A percentile compares a stretch with the other conserved stretches of the same genome.
These are phyloP conservation scores for Amblyopsis hoosieri DNA, from an alignment of 2,797 vertebrate genomes.

Conservation along the genomic window DNA sequence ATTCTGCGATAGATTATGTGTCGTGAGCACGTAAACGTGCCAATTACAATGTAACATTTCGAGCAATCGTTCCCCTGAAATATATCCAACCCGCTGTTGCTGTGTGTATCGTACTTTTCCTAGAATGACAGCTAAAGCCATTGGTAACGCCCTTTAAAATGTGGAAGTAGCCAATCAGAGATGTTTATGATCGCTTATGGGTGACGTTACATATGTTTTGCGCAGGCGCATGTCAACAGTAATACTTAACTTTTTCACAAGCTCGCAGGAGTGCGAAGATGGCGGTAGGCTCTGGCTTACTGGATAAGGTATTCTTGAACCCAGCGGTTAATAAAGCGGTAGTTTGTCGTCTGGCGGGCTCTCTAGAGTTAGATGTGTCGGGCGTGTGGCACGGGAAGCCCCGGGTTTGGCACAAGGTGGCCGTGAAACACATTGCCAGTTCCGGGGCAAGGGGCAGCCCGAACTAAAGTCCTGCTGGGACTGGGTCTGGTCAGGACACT, in stretches of 20 bases:
- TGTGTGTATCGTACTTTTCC: conserved; percentile 39
- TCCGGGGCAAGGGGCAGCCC: conserved; percentile 86
- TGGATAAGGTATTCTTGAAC: conserved; percentile 89
- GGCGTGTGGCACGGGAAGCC: conserved; percentile 82
- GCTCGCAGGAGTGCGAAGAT: conserved; percentile 89
- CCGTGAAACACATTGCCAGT: conserved; percentile 87
- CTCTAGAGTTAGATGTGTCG: conserved; percentile 86
- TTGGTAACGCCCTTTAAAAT: conserved; percentile 81
- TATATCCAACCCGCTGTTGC: conserved; percentile 27
- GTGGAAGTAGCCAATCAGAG: conserved; percentile 73
- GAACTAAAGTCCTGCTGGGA: conserved; percentile 91
- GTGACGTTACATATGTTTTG: conserved; percentile 42
- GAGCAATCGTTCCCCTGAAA: conserved; percentile 10
- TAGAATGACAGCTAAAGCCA: conserved; percentile 80
- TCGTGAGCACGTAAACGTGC: neutral
- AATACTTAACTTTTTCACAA: conserved; percentile 68
- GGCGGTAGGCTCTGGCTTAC: conserved; percentile 89
- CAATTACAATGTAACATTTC: conserved; percentile 4
- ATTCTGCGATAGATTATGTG: neutral
- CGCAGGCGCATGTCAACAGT: conserved; percentile 66
- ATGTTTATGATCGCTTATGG: conserved; percentile 48
- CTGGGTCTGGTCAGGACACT: conserved; percentile 80
- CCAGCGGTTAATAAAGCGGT: conserved; percentile 94
- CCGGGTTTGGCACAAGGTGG: conserved; percentile 78
- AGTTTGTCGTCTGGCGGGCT: conserved; percentile 88